Evolutionary conservation across 2,113 vertebrate genomes (phyloP), one percentile per base, ranked within the genome.

Genomic region (Stictonetta naevosa): DNA sequence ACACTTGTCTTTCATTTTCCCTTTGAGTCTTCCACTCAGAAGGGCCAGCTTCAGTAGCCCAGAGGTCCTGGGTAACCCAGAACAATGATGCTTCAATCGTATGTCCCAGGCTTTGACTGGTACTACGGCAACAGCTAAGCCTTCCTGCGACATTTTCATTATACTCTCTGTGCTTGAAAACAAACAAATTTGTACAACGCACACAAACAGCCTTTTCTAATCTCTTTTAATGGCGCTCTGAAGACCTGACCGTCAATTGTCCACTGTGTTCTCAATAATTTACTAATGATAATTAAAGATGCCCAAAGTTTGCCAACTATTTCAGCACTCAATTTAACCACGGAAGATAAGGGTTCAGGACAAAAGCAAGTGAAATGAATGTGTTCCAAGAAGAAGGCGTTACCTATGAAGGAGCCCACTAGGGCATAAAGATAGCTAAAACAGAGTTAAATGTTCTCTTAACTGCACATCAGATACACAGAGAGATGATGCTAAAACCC

Each of bases 271-370:
- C 86, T 83, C 83, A 93, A 91, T 87, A 94, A 95, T 94, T 92
- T 91, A 72, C 88, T 97, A 94, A 96, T 94, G 95, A 93, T 92
- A 96, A 96, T 97, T 96, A 78, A 96, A 96, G 96, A 96, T 92
- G 72, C 56, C n/a, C 59, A 17, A 69, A 81, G 68, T 95, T 95
- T 97, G 95, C 93, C 95, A 96, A 94, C 67, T 86, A 74, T 96
- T 95, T 93, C 83, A 88, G 64, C 29, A 50, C 58, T 29, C 63
- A 67, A n/a, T 95, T 96, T 79, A 92, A 88, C 38, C 44, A 92
- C 78, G 69, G 63, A 58, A 64, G 92, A 97, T 93, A 90, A 96
- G 76, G 67, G 64, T 73, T 86, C 74, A 44, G 33, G 19, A 86
- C 71, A 66, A 92, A 84, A 90, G 68, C 42, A 86, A 85, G 64